Conservation (phyloP, 2,797 vertebrate species). For the Mionectes olivaceus region DNA sequence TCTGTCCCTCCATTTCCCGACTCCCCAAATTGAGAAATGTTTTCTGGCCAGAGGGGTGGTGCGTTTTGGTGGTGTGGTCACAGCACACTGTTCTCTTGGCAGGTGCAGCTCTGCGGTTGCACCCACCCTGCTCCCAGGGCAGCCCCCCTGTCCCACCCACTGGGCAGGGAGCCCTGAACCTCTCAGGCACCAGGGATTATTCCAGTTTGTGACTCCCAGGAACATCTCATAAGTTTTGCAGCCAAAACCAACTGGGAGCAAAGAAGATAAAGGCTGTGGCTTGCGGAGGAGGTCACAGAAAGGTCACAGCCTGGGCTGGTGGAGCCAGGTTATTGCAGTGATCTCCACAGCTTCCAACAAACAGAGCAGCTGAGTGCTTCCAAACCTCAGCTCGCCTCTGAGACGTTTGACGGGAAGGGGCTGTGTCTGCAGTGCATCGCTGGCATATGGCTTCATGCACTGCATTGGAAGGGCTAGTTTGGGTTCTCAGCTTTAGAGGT, state of each 20-base stretch:
- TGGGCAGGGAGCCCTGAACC: neutral
- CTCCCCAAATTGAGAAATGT: neutral
- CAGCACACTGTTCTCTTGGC: neutral
- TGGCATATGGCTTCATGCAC: neutral
- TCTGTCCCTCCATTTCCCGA: neutral
- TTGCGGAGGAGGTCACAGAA: neutral
- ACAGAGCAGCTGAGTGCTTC: neutral
- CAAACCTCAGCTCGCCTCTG: neutral
- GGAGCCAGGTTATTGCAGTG: neutral
- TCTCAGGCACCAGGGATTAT: rapidly evolving
- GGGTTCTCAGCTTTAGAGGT: neutral
- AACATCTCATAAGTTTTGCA: neutral
- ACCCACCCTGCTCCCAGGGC: neutral
- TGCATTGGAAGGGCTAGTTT: neutral
- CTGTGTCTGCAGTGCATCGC: rapidly evolving
- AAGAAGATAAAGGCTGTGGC: neutral
- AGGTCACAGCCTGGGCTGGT: neutral
- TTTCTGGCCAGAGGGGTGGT: neutral
- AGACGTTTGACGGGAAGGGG: neutral
- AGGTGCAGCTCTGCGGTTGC: neutral
- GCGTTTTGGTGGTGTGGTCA: neutral
- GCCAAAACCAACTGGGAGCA: neutral
- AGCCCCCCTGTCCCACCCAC: neutral
- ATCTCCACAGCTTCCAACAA: neutral
- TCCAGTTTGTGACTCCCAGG: neutral